Conservation (phyloP, 2,797 vertebrate species). For the Dromococcyx pavoninus region DNA sequence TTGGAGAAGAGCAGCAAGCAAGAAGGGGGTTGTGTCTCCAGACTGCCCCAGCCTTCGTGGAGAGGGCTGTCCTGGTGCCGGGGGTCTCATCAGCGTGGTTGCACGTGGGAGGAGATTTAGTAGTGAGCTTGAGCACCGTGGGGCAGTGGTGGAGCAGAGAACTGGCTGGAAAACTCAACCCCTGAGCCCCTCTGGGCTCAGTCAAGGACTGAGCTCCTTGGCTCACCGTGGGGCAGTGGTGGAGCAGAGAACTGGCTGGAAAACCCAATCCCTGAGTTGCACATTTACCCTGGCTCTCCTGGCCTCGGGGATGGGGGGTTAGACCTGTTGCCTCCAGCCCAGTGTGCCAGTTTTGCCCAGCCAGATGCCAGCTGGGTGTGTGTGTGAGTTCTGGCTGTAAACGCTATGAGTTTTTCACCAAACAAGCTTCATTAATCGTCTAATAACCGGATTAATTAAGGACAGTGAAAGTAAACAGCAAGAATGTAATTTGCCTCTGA, state of each 20-base stretch:
- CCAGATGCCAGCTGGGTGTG: not conserved
- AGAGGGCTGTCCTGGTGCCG: accelerated
- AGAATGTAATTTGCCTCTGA: constrained; percentile 81
- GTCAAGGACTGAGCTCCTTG: not conserved
- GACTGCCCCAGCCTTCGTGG: not conserved
- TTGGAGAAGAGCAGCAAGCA: not conserved
- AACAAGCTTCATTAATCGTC: constrained; percentile 81
- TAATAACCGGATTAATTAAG: constrained; percentile 84
- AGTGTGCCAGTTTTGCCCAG: not conserved
- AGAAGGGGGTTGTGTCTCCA: not conserved
- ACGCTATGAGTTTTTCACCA: constrained; percentile 76
- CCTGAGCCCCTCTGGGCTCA: too few relatives aligned
- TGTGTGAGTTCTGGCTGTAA: constrained; percentile 29
- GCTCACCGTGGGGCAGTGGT: too few relatives aligned
- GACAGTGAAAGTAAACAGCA: constrained; percentile 80
- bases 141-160: too few relatives aligned
- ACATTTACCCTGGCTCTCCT: accelerated
- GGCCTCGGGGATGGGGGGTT: not conserved
- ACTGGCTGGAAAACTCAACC: too few relatives aligned
- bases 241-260: not conserved
- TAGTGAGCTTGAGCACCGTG: not conserved
- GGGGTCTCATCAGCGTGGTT: accelerated
- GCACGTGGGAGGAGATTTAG: accelerated
- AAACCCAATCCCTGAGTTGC: not conserved
- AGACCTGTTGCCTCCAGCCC: not conserved